These are phyloP conservation scores for Enteromius fasciolatus DNA, from an alignment of 2,797 vertebrate species.

Conservation along the genomic window DNA sequence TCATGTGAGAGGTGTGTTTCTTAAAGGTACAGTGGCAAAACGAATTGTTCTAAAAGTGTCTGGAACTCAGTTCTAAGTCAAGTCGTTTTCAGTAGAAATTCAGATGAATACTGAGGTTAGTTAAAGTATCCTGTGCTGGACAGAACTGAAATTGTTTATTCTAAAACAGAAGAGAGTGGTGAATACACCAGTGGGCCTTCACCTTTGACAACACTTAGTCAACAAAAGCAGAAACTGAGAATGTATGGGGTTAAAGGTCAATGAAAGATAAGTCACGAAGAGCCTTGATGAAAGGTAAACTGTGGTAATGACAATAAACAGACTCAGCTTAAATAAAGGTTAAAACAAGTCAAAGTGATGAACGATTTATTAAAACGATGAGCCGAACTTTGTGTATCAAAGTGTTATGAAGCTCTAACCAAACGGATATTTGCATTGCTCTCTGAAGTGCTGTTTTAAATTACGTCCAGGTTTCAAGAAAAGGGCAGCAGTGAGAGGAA, in stretches of 20 bases:
- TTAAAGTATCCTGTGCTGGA: not conserved
- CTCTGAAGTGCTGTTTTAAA: not conserved
- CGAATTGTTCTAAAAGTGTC: not conserved
- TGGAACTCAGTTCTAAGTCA: not conserved
- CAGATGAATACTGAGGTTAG: not conserved
- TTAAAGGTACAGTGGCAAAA: not conserved
- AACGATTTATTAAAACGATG: not conserved
- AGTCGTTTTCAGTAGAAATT: not conserved
- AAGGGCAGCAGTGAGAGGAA: not conserved
- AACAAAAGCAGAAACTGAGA: slow-evolving; percentile 15
- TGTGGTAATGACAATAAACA: slow-evolving; percentile 36
- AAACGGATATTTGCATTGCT: not conserved
- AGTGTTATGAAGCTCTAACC: not conserved
- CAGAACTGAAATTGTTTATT: not conserved
- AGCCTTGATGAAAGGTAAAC: slow-evolving; percentile 49
- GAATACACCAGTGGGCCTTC: slow-evolving; percentile 33
- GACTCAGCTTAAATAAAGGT: not conserved
- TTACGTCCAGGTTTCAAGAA: not conserved
- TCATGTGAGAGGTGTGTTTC: not conserved
- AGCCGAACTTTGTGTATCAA: not conserved
- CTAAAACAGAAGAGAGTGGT: not conserved
- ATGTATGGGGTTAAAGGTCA: slow-evolving; percentile 43
- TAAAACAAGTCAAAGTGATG: not conserved
- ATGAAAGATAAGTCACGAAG: slow-evolving; percentile 21
- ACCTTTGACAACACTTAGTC: slow-evolving; percentile 30